Evolutionary conservation across 1,140 invertebrate genomes (phyloP).

Genomic region (Pseudachorutes palmiensis): DNA sequence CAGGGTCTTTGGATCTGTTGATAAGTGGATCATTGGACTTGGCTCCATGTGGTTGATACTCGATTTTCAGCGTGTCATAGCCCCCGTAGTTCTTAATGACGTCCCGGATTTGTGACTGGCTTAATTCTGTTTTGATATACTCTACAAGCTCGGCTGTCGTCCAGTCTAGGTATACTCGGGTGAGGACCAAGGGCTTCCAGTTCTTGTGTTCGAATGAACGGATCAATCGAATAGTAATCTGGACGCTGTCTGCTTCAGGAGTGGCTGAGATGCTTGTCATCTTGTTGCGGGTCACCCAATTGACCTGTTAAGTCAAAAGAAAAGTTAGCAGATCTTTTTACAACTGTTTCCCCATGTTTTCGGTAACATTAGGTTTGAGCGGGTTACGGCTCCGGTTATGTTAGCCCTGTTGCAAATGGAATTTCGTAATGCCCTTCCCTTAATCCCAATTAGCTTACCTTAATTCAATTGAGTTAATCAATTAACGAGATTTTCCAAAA

Average conservation of each 20-base stretch:
- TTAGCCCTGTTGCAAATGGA: too few relatives aligned
- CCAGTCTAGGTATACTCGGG: slow-evolving; percentile 35
- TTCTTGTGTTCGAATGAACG: slow-evolving; percentile 43
- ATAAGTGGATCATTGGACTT: slow-evolving; percentile 43
- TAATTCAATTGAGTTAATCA: too few relatives aligned
- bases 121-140: slow-evolving; percentile 33
- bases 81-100: slow-evolving; percentile 39
- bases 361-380: too few relatives aligned
- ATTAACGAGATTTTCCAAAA: too few relatives aligned
- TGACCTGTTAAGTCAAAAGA: too few relatives aligned
- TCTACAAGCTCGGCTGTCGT: slow-evolving; percentile 36
- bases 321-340: too few relatives aligned
- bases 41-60: slow-evolving; percentile 40
- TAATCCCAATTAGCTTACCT: too few relatives aligned
- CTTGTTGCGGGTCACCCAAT: too few relatives aligned
- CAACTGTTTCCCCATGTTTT: too few relatives aligned
- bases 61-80: slow-evolving; percentile 42
- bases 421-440: too few relatives aligned
- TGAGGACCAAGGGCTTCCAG: slow-evolving; percentile 40
- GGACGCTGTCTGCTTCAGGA: slow-evolving; percentile 8
- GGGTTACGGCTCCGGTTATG: too few relatives aligned
- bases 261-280: too few relatives aligned
- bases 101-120: slow-evolving; percentile 36
- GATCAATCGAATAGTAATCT: slow-evolving; percentile 42
- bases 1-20: slow-evolving; percentile 40